Evolutionary conservation across 2,888 invertebrate genomes (phyloP), one percentile per base, ranked within the genome.

Genomic region (Cataglyphis rosenhaueri): DNA sequence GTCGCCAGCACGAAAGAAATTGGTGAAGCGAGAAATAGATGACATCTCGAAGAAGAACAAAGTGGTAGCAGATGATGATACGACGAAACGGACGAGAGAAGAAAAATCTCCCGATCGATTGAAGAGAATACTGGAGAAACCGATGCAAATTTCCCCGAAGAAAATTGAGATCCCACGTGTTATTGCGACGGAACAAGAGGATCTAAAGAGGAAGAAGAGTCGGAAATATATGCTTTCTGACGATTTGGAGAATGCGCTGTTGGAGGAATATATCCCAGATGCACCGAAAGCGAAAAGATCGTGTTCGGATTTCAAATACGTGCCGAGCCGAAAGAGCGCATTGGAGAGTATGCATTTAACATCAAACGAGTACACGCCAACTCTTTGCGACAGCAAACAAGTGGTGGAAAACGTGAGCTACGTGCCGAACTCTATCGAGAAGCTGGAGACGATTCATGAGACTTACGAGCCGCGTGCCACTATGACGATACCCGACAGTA

Each of bases 211-310:
- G 3, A 35, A 81, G 18, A 88, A 48, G 21, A 38, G 18, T 6
- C 85, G 85, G 35, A 78, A 78, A 41, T 86, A 85, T 62, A 71
- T 82, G 29, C 84, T 83, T 6, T 32, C 62, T 8, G 65, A 85
- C 0, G 68, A 82, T 55, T 57, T 59, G 15, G 79, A 79, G 48
- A 75, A 82, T 41, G 70, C 59, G 8, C 15, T 12, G 8, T 78
- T 92, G 52, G 92, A 92, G 44, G 92, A 92, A 59, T 92, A 92
- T 32, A 91, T 92, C 0, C 92, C 92, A 1, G 89, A 91, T 29
- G 86, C 88, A 9, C 85, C 91, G 8, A 84, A 79, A 32, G 48
- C 78, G 9, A 86, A 85, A 41, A 89, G 85, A 76, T 61, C 82
- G 18, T 87, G 83, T 61, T 32, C 68, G 6, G 84, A 89, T 35